These are phyloP conservation scores for Theodoxus fluviatilis DNA, from an alignment of 2,888 invertebrate species.

Conservation along the genomic window DNA sequence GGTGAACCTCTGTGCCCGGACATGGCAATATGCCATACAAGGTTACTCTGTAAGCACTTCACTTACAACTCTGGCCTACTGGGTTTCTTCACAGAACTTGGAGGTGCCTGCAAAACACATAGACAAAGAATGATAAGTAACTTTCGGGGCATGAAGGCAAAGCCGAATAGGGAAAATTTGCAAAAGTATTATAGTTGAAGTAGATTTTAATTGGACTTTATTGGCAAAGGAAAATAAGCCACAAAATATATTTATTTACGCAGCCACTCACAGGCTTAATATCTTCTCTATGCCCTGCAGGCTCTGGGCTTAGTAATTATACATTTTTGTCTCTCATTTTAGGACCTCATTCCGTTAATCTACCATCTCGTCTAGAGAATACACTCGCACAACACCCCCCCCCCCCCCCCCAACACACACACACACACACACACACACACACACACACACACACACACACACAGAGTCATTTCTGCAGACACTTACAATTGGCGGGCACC, in stretches of 20 bases:
- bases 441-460: too few species aligned
- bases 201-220: not conserved
- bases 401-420: too few species aligned
- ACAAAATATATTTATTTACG: too few species aligned
- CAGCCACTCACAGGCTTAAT: too few species aligned
- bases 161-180: not conserved
- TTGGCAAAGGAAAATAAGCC: not conserved
- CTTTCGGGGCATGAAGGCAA: not conserved
- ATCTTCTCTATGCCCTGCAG: too few species aligned
- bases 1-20: slow-evolving; percentile 11
- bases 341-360: not conserved
- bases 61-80: slow-evolving; percentile 54
- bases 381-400: too few species aligned
- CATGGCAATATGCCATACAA: slow-evolving; percentile 61
- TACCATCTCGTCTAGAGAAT: not conserved
- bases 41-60: slow-evolving; percentile 41
- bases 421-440: too few species aligned
- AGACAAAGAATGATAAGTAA: not conserved
- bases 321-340: not conserved
- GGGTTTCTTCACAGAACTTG: slow-evolving; percentile 46
- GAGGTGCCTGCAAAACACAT: slow-evolving; percentile 42
- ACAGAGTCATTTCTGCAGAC: too few species aligned
- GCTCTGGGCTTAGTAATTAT: too few species aligned
- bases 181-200: not conserved
- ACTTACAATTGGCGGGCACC: slow-evolving; percentile 48